Evolutionary conservation across 2,797 vertebrate genomes (phyloP), one percentile per base, ranked within the genome.

Genomic region (Cryptoblepharus egeriae): DNA sequence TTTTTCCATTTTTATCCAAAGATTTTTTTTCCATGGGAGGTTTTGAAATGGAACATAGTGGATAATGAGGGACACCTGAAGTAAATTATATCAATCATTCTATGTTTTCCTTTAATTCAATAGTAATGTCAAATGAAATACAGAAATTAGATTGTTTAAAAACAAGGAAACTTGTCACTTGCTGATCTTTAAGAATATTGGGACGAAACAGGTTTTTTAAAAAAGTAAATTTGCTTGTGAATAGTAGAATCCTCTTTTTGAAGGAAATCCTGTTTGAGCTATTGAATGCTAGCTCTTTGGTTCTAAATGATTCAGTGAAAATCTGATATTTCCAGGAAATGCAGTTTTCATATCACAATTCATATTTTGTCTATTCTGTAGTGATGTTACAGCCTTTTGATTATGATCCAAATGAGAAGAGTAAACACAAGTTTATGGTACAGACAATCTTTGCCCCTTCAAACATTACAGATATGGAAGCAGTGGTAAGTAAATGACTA

Each of bases 361-460:
- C 76, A 77, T 82, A 42, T 75, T 85, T 90, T 87, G 88, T 68
- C 83, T 89, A 18, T 91, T 89, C 82, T 87, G 86, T 95, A 99
- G 99, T 99, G 91, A 99, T 99, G 98, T 94, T 99, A 75, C 99
- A 99, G 89, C 98, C 99, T 71, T 99, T 99, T 88, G 99, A 99
- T 88, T 99, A 99, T 82, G 99, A 99, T 89, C 99, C 99, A 90
- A 99, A 98, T 78, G 99, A 99, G 96, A 99, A 99, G 95, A 99
- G 98, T 95, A 99, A 99, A 98, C 99, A 99, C 92, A 99, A 99
- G 96, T 99, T 99, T 92, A 99, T 99, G 99, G 99, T 99, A 95
- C 99, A 99, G 95, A 99, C 97, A 42, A 98, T 99, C 95, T 99
- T 98, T 88, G 98, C 97, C 74, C 97, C 98, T n/a, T 90, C 97